These are phyloP conservation scores for Iphiclides podalirius DNA, from an alignment of 2,888 invertebrate genomes.

Conservation along the genomic window DNA sequence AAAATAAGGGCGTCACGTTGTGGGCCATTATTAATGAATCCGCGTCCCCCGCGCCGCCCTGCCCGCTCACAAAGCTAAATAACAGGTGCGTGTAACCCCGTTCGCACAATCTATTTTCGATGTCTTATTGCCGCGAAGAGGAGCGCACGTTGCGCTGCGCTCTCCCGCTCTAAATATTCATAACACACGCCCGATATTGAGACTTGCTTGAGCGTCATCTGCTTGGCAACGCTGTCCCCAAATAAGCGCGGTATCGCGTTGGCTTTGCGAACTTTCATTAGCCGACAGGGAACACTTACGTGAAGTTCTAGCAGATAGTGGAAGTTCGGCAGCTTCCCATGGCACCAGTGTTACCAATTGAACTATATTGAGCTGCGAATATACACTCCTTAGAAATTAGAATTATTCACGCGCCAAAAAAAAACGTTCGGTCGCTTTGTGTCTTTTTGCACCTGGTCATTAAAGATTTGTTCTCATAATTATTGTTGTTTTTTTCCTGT, in stretches of 20 bases:
- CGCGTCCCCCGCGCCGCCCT: constrained; percentile 53
- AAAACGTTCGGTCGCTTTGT: constrained; percentile 2
- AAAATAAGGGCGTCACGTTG: constrained; percentile 79
- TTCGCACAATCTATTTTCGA: constrained; percentile 80
- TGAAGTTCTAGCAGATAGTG: constrained; percentile 41
- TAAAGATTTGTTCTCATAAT: constrained; percentile 10
- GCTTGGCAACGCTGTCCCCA: constrained; percentile 67
- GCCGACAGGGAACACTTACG: constrained; percentile 65
- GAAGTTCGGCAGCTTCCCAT: constrained; percentile 33
- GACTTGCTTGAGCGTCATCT: constrained; percentile 78
- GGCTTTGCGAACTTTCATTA: constrained; percentile 72
- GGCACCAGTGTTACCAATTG: no score
- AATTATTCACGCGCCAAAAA: no score
- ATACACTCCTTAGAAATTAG: no score
- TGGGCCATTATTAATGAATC: constrained; percentile 78
- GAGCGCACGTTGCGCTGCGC: constrained; percentile 60
- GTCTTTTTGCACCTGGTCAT: background rate
- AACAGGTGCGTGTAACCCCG: constrained; percentile 80
- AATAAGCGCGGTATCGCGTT: constrained; percentile 66
- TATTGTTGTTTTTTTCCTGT: constrained; percentile 27
- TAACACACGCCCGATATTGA: constrained; percentile 76
- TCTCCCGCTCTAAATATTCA: constrained; percentile 76
- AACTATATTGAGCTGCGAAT: no score
- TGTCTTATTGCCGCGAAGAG: constrained; percentile 76
- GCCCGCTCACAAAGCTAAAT: constrained; percentile 70